These are phyloP conservation scores for Triplophysa siluroides DNA, from an alignment of 2,113 vertebrate species.

Conservation along the genomic window DNA sequence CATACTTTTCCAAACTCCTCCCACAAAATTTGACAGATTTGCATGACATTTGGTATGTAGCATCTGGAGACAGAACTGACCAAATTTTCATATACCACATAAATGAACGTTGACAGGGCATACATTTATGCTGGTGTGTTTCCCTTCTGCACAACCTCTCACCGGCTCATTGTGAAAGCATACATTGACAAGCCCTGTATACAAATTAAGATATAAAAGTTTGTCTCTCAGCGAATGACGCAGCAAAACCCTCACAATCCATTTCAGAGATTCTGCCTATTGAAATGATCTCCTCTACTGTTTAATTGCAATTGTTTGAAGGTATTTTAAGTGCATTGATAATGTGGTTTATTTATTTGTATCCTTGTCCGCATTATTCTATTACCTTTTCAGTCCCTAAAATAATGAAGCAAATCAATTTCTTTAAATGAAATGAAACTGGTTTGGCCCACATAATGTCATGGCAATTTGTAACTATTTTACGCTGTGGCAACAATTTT, in stretches of 20 bases:
- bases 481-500: too few species aligned
- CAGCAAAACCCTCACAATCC: slow-evolving; percentile 26
- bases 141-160: slow-evolving; percentile 9
- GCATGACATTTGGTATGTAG: too few species aligned
- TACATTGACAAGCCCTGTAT: neutral
- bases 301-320: neutral
- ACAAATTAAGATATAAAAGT: slow-evolving; percentile 33
- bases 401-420: too few species aligned
- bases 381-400: too few species aligned
- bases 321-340: neutral
- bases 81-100: too few species aligned
- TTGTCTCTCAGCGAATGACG: neutral
- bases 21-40: too few species aligned
- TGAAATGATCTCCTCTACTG: neutral
- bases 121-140: slow-evolving; percentile 15
- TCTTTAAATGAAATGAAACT: too few species aligned
- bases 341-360: neutral
- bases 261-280: neutral
- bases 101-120: slow-evolving; percentile 34
- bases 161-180: neutral
- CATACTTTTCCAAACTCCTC: too few species aligned
- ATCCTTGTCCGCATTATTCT: neutral
- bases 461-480: too few species aligned
- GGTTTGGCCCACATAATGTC: too few species aligned
- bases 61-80: too few species aligned